Base-by-base conservation (phyloP, 1,140 invertebrate genomes). In the Panonychus citri region DNA sequence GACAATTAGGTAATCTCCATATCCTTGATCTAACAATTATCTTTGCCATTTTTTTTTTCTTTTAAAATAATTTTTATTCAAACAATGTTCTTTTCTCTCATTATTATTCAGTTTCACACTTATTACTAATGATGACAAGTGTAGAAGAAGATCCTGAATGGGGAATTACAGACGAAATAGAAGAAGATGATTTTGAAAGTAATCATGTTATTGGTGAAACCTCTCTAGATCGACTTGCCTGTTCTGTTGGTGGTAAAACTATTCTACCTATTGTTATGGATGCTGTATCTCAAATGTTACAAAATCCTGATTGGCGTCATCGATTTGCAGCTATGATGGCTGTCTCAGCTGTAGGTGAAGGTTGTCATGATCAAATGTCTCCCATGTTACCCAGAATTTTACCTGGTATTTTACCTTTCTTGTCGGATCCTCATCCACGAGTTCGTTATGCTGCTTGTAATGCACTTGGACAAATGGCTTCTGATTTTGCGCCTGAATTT, bases 391-490 rank as follows among this genome's bases (percentile, higher is more conserved):
- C 79, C 55, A 80, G 89, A 70, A 86, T 99, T 54, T 82, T 97
- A 68, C 78, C 83, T 56, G 85, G 81, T 30, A 81, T 97, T 15
- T 73, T 95, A 34, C 83, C 81, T 58, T 95, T 82, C 68, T 74
- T 96, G 30, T 77, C 78, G 61, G 91, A 96, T 71, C 77, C 81
- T n/a, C 87, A 94, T 74, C 87, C 87, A 15, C 73, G 88, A 60
- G 90, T 95, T 0, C 76, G 89, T 46, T 96, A 96, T 66, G 94
- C 95, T 27, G 87, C 88, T 49, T 99, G 95, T 67, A 99, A 98
- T 74, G 89, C 91, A n/a, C 78, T 99, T 40, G 95, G 95, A 17
- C 94, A 99, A 73, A 93, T 99, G 86, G 87, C 89, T 1, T 89
- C 90, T 15, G 95, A 99, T 71, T 99, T 99, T 75, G 88, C 88